A percentile compares a stretch with the other conserved stretches of the same genome.
Evolutionary conservation across 1,140 invertebrate species (phyloP).

Genomic region (Drosophila persimilis): DNA sequence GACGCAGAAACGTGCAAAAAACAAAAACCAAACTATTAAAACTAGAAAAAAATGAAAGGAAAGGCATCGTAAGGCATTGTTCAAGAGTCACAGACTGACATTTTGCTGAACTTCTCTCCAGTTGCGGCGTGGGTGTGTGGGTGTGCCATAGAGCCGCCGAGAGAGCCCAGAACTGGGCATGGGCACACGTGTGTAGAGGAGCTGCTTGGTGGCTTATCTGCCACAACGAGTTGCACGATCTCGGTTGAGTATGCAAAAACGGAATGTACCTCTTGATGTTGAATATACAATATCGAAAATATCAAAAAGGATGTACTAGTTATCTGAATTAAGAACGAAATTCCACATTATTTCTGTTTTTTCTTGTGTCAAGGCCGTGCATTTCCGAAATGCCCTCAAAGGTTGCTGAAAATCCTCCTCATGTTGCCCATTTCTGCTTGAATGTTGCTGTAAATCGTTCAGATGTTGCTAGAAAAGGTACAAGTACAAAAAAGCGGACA

Average conservation of each 20-base stretch:
- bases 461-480: too few species aligned
- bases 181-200: conserved; percentile 53
- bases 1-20: conserved; percentile 27
- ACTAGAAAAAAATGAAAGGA: conserved; percentile 32
- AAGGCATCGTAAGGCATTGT: conserved; percentile 31
- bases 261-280: not conserved
- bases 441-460: too few species aligned
- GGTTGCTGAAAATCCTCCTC: too few species aligned
- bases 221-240: conserved; percentile 71
- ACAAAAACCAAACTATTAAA: conserved; percentile 28
- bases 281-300: not conserved
- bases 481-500: too few species aligned
- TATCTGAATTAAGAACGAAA: too few species aligned
- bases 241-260: conserved; percentile 12
- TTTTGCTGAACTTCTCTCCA: conserved; percentile 59
- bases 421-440: too few species aligned
- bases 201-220: conserved; percentile 52
- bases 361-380: too few species aligned
- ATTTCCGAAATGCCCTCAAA: too few species aligned
- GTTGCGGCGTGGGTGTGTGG: conserved; percentile 40
- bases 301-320: too few species aligned
- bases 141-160: conserved; percentile 35
- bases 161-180: conserved; percentile 9
- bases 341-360: too few species aligned
- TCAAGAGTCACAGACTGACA: conserved; percentile 51